Evolutionary conservation across 2,888 invertebrate species (phyloP).

Genomic region (Lithophane leautieri): DNA sequence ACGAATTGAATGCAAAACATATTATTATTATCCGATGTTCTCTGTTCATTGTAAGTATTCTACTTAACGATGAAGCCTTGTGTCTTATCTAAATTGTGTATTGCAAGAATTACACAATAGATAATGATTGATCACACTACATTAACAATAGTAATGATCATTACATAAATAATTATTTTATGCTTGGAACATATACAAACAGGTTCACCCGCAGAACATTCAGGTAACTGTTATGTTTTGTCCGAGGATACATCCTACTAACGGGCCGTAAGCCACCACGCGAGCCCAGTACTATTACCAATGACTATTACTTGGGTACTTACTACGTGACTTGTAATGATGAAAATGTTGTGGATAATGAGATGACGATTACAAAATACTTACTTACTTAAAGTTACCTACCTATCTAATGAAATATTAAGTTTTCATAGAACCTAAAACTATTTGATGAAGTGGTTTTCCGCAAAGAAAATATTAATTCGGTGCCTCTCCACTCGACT

Average conservation of each 20-base stretch:
- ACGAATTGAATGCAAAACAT: neutral
- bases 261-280: too few species aligned
- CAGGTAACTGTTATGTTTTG: too few species aligned
- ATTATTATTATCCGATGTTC: neutral
- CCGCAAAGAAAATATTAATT: neutral
- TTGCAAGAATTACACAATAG: constrained; percentile 24
- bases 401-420: too few species aligned
- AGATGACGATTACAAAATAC: neutral
- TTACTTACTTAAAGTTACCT: neutral
- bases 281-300: too few species aligned
- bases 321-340: too few species aligned
- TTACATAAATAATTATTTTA: constrained; percentile 16
- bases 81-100: constrained; percentile 10
- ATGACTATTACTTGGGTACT: too few species aligned
- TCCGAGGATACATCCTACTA: too few species aligned
- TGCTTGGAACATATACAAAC: neutral
- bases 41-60: constrained; percentile 19
- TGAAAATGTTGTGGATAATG: neutral
- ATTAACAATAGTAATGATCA: constrained; percentile 6
- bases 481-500: neutral
- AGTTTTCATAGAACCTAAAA: too few species aligned
- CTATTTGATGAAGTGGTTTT: too few species aligned
- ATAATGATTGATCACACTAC: constrained; percentile 13
- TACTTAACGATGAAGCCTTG: constrained; percentile 1
- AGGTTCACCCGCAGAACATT: neutral